Evolutionary conservation across 2,113 vertebrate species (phyloP).

Genomic region (Neofelis nebulosa): DNA sequence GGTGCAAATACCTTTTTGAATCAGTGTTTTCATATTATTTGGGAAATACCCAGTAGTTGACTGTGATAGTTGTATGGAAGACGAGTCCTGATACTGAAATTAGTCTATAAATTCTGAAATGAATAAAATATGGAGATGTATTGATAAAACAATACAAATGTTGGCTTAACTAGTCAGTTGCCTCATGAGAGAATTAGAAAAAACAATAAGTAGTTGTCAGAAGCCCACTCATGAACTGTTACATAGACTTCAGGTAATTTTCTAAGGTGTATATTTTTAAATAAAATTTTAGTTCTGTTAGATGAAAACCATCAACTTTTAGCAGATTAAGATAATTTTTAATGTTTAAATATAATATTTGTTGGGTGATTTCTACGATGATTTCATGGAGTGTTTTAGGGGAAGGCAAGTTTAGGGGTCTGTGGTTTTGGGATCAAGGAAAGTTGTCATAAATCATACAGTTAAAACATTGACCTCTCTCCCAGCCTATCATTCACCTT

Average conservation of each 20-base stretch:
- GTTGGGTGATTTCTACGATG: not conserved
- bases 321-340: not conserved
- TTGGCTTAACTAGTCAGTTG: not conserved
- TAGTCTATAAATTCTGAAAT: not conserved
- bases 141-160: not conserved
- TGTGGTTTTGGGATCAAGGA: not conserved
- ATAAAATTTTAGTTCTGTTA: not conserved
- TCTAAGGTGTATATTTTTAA: not conserved
- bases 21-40: not conserved
- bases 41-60: not conserved
- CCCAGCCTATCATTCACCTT: not conserved
- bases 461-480: not conserved
- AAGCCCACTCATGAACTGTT: not conserved
- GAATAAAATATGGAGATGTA: not conserved
- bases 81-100: not conserved
- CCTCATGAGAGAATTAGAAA: not conserved
- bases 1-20: not conserved
- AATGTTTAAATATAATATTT: not conserved
- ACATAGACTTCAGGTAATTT: not conserved
- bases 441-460: not conserved
- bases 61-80: not conserved
- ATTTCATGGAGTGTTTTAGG: not conserved
- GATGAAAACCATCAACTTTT: not conserved
- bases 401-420: not conserved
- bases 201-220: not conserved